Conservation (phyloP, 1,140 invertebrate genomes). For the Aricia agestis region DNA sequence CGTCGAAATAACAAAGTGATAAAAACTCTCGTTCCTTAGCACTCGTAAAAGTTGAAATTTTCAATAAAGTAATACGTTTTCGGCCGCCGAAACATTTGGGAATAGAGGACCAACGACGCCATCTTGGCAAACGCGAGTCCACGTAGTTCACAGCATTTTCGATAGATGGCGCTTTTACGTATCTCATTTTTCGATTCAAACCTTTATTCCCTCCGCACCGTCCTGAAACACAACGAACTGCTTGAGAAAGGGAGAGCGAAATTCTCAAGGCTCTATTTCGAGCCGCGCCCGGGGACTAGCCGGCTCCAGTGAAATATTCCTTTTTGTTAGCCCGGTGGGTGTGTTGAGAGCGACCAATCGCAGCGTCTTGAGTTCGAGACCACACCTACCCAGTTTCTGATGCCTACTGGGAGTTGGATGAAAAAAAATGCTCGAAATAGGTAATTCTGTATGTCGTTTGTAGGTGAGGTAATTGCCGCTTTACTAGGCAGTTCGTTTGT, state of each 20-base stretch:
- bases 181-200: conserved; percentile 52
- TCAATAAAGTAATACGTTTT: conserved; percentile 4
- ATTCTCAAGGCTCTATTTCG: conserved; percentile 66
- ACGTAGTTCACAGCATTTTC: conserved; percentile 32
- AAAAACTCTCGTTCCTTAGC: background rate
- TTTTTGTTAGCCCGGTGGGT: conserved; percentile 61
- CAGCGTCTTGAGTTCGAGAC: conserved; percentile 44
- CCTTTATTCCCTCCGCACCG: conserved; percentile 56
- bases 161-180: conserved; percentile 51
- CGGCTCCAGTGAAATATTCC: conserved; percentile 45
- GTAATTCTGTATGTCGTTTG: conserved; percentile 70
- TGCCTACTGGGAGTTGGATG: conserved; percentile 71
- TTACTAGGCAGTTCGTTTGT: conserved; percentile 56
- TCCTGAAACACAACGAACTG: conserved; percentile 58
- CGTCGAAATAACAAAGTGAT: background rate
- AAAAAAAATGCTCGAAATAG: conserved; percentile 71
- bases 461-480: conserved; percentile 65
- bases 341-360: conserved; percentile 57
- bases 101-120: conserved; percentile 39
- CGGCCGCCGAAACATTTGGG: background rate
- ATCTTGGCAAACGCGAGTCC: conserved; percentile 43
- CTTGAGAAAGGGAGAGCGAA: conserved; percentile 69
- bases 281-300: conserved; percentile 44
- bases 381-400: conserved; percentile 65
- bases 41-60: background rate